Evolutionary conservation across 2,797 vertebrate genomes (phyloP).

Genomic region (Pristis pectinata): DNA sequence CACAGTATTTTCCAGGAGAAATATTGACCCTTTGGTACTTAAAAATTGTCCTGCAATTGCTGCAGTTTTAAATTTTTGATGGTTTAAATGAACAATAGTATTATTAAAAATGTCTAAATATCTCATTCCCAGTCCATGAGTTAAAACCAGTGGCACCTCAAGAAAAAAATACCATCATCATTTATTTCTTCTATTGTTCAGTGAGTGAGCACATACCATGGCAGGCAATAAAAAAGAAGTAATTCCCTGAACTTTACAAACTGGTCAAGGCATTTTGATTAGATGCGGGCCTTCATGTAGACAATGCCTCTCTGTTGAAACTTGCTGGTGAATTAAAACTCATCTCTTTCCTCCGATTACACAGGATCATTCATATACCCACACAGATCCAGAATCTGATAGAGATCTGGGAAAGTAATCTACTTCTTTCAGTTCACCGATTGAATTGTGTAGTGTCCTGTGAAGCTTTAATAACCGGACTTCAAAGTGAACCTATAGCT

Average conservation of each 20-base stretch:
- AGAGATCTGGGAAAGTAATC: slow-evolving; percentile 9
- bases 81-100: not conserved
- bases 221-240: not conserved
- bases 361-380: not conserved
- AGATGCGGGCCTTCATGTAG: not conserved
- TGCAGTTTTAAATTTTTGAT: not conserved
- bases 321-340: not conserved
- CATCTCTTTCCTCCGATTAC: slow-evolving; percentile 24
- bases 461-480: slow-evolving; percentile 12
- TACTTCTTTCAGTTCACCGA: not conserved
- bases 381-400: slow-evolving; percentile 1
- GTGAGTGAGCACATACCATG: not conserved
- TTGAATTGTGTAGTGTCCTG: not conserved
- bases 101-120: not conserved
- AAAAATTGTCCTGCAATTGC: not conserved
- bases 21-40: not conserved
- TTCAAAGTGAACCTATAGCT: not conserved
- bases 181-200: not conserved
- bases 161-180: not conserved
- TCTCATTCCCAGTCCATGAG: not conserved
- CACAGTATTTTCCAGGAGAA: not conserved
- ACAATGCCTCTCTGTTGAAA: not conserved
- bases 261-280: not conserved
- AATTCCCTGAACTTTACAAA: not conserved
- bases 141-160: not conserved